Conservation (phyloP, 2,113 vertebrate species). For the Mustela lutreola region DNA sequence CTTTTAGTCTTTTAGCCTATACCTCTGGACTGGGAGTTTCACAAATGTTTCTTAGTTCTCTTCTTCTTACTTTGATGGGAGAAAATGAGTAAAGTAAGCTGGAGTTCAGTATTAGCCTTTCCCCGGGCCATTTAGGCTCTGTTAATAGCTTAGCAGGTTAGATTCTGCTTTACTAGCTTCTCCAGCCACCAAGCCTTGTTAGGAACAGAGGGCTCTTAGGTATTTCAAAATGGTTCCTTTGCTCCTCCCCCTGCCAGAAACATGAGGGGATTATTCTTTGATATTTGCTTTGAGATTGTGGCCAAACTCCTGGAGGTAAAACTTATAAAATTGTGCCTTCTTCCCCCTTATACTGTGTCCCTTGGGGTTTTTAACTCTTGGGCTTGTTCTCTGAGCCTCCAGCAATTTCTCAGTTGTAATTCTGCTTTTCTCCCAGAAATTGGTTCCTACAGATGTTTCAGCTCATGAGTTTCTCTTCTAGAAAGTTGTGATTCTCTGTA, state of each 20-base stretch:
- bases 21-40: background rate
- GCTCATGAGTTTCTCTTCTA: background rate
- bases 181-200: background rate
- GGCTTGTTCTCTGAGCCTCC: background rate
- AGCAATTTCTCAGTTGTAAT: background rate
- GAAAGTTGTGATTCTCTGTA: background rate
- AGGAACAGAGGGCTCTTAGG: background rate
- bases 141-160: background rate
- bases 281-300: background rate
- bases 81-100: background rate
- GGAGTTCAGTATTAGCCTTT: background rate
- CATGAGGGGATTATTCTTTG: background rate
- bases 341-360: background rate
- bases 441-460: background rate
- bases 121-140: background rate
- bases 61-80: background rate
- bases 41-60: background rate
- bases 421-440: background rate
- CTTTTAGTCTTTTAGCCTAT: background rate
- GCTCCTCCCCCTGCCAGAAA: too few relatives aligned
- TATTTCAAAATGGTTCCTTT: background rate
- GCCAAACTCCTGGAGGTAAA: background rate
- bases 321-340: background rate
- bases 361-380: background rate
- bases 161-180: background rate